Percentiles rank a stretch among this genome's conserved stretches.
phyloP scores from a whole-genome alignment of 2,113 vertebrate genomes.

The Peromyscus californicus region DNA sequence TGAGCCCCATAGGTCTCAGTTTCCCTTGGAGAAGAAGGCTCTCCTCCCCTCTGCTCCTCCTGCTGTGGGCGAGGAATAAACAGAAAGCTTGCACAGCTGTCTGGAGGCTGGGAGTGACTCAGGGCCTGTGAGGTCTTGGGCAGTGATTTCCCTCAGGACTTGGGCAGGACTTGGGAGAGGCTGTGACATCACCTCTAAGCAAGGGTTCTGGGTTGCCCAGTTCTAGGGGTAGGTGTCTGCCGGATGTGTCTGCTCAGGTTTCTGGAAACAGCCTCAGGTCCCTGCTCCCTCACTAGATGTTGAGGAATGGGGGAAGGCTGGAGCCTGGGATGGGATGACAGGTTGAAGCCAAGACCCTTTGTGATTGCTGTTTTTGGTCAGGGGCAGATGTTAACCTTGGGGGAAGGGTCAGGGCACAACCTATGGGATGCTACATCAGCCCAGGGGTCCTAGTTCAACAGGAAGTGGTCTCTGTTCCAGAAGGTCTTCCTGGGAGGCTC shows the following conservation, averaged over 20 bases:
- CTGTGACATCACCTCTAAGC: neutral
- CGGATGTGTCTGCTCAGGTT: neutral
- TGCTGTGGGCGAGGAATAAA: constrained; percentile 5
- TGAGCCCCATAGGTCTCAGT: constrained; percentile 48
- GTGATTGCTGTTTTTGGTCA: neutral
- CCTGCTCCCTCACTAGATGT: neutral
- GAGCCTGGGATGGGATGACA: neutral
- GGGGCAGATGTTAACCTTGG: neutral
- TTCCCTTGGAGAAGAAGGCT: constrained; percentile 61
- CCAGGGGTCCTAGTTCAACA: neutral
- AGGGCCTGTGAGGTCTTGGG: constrained; percentile 11
- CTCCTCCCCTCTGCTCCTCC: neutral
- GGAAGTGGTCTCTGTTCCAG: neutral
- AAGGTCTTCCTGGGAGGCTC: neutral
- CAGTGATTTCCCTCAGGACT: neutral
- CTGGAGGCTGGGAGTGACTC: constrained; percentile 61
- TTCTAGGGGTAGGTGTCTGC: neutral
- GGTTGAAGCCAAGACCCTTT: neutral
- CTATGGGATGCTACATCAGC: neutral
- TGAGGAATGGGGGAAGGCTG: neutral
- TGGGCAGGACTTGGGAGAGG: constrained; percentile 1
- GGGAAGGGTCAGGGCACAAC: neutral
- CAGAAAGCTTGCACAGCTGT: constrained; percentile 2
- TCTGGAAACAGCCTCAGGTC: neutral
- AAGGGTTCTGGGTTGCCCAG: neutral